Evolutionary conservation across 2,797 vertebrate species (phyloP), one percentile per base, ranked within the genome.

Genomic region (Amniataba percoides): DNA sequence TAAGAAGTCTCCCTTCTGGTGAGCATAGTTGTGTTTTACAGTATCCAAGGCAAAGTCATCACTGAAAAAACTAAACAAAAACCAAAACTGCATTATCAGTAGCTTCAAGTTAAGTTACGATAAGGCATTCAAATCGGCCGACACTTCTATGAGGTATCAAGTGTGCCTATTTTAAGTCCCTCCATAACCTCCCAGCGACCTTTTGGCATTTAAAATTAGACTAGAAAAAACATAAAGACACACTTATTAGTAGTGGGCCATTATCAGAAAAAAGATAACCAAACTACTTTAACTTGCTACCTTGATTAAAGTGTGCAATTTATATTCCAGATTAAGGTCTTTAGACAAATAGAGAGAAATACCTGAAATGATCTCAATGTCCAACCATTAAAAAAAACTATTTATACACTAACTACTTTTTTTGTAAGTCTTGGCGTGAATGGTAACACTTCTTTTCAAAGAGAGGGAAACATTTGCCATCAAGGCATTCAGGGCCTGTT

Each of bases 41-140:
- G 83, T 51, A 74, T 75, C 63, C 63, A 85, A 83, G 61, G 78
- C 61, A 81, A 80, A 52, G 40, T n/a, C 19, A 34, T 39, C 49
- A 56, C 21, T 61, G 34, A 48, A 74, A 58, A 57, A 66, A 12
- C 55, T 4, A 6, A 13, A 57, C 31, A 31, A 21, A 40, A 65
- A 31, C 27, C 27, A 52, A 16, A 80, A 65, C 56, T 80, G 59
- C 51, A 80, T 63, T 23, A 66, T 53, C 14, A 68, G 21, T 75
- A 71, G 77, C 52, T 85, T 87, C 61, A 83, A 80, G 82, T 85
- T 60, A 58, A 84, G 69, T 84, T 77, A 71, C 58, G 53, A 72
- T 77, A 84, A 89, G 84, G 84, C 87, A 86, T 86, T 81, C 25
- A 66, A 87, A 89, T 73, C 84, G 70, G 84, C 82, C 83, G 67